Conservation (phyloP, 2,888 invertebrate species). For the Ornithoptera alexandrae region DNA sequence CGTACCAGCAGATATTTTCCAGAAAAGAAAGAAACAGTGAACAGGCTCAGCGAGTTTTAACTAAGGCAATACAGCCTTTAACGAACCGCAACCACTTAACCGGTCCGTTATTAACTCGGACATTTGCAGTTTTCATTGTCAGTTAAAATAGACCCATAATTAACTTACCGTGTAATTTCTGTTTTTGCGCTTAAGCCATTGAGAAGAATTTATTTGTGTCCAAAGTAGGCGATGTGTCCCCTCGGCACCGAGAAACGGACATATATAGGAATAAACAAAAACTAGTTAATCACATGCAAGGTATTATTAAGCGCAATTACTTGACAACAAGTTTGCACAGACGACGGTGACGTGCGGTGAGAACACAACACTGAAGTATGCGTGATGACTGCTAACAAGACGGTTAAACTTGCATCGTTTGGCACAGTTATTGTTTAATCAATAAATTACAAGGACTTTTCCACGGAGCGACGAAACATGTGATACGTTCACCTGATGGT, state of each 20-base stretch:
- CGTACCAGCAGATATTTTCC: too few relatives aligned
- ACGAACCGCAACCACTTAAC: slow-evolving; percentile 1
- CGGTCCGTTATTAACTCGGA: slow-evolving; percentile 3
- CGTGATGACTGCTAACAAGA: slow-evolving; percentile 6
- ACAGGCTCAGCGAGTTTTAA: too few relatives aligned
- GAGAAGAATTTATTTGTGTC: slow-evolving; percentile 2
- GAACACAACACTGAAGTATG: slow-evolving; percentile 3
- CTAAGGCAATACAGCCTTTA: background rate
- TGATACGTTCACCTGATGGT: too few relatives aligned
- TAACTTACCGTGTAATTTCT: slow-evolving; percentile 17
- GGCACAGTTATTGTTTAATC: too few relatives aligned
- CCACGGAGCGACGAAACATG: too few relatives aligned
- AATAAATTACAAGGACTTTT: too few relatives aligned
- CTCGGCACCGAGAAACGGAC: slow-evolving; percentile 3
- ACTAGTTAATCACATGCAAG: slow-evolving; percentile 28
- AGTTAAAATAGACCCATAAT: slow-evolving; percentile 21
- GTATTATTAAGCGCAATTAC: slow-evolving; percentile 21
- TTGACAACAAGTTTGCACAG: background rate
- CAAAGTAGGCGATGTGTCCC: slow-evolving; percentile 20
- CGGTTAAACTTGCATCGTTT: background rate
- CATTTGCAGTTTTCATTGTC: slow-evolving; percentile 20
- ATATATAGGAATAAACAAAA: slow-evolving; percentile 10
- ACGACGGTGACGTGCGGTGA: background rate
- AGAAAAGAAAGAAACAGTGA: too few relatives aligned
- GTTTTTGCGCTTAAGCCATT: slow-evolving; percentile 9